phyloP scores from a whole-genome alignment of 1,140 invertebrate genomes.

The Drosophila sturtevanti region DNA sequence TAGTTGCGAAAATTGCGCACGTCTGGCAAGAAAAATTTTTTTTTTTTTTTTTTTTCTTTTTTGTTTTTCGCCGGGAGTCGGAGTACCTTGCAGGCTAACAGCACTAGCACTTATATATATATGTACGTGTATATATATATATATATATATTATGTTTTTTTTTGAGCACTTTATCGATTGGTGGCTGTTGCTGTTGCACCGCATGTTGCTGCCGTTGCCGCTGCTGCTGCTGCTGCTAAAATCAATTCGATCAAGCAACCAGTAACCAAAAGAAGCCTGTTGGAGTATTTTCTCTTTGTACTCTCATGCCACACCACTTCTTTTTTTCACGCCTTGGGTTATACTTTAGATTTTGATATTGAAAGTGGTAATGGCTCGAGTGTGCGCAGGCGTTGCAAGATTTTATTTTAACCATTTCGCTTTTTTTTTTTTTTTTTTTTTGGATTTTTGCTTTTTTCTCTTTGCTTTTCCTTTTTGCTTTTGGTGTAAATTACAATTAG shows the following conservation, averaged over 20 bases:
- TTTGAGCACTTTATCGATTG: constrained; percentile 29
- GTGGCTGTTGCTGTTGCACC: constrained; percentile 1
- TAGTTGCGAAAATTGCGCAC: constrained; percentile 18
- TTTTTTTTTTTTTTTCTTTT: not conserved
- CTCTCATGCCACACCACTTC: constrained; percentile 5
- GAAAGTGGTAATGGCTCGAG: constrained; percentile 27
- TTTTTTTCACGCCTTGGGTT: constrained; percentile 26
- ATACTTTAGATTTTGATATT: constrained; percentile 32
- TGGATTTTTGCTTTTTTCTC: no score
- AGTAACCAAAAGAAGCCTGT: not conserved
- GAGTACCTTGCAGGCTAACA: constrained; percentile 14
- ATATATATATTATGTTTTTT: not conserved
- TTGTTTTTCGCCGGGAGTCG: not conserved
- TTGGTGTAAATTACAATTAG: constrained; percentile 31
- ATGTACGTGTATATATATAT: no score
- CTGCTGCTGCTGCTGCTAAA: not conserved
- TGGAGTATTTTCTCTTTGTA: not conserved
- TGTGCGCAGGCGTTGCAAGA: constrained; percentile 14
- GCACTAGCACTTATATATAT: constrained; percentile 9
- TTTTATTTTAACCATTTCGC: constrained; percentile 17
- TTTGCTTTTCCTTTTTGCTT: not conserved
- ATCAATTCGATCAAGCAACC: constrained; percentile 23
- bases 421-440: not conserved
- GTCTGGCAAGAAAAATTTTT: not conserved
- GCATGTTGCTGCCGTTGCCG: constrained; percentile 7